A percentile compares a stretch with the other conserved stretches of the same genome.
Conservation (phyloP, 2,888 invertebrate genomes). For the Tolmerus cingulatus region DNA sequence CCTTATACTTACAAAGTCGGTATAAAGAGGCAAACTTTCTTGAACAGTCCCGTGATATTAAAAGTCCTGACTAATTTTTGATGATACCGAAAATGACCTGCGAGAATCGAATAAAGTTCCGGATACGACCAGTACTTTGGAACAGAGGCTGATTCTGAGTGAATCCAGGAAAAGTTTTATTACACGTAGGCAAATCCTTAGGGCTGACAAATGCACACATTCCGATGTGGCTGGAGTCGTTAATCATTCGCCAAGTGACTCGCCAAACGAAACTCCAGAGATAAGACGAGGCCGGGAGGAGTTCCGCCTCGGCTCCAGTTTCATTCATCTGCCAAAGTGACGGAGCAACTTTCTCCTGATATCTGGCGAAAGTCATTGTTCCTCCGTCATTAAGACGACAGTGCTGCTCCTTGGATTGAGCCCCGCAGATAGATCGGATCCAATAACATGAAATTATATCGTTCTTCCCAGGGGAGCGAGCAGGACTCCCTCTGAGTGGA, state of each 20-base stretch:
- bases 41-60: neutral
- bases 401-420: neutral
- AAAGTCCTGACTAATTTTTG: neutral
- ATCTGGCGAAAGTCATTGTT: slow-evolving; percentile 8
- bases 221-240: neutral
- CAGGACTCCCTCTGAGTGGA: neutral
- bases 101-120: neutral
- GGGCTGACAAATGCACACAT: neutral
- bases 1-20: neutral
- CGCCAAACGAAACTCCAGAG: neutral
- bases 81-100: neutral
- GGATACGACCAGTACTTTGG: neutral
- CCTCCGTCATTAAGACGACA: neutral
- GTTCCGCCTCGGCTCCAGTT: neutral
- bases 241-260: neutral
- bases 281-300: neutral
- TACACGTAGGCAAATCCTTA: neutral
- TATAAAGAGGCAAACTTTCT: neutral
- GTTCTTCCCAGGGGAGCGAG: neutral
- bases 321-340: slow-evolving; percentile 1
- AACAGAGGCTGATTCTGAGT: neutral
- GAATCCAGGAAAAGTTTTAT: neutral
- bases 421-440: neutral
- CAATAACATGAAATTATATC: slow-evolving; percentile 16
- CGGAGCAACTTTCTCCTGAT: neutral